A percentile compares a stretch with the other conserved stretches of the same genome.
Conservation (phyloP, 2,797 vertebrate species). For the Naso thynnoides region DNA sequence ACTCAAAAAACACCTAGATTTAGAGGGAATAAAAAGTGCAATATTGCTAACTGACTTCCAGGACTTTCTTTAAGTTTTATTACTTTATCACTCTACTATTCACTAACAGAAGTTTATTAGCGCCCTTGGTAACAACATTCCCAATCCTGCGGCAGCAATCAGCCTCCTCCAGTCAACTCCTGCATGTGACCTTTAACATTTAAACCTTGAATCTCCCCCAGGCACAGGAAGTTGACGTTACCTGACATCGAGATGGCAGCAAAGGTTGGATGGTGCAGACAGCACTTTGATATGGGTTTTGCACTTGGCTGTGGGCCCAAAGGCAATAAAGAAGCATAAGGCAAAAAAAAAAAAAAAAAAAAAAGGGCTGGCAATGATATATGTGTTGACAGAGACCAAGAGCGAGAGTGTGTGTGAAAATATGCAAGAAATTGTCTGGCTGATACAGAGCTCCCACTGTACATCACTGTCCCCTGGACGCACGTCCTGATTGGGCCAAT, state of each 20-base stretch:
- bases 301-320: slow-evolving; percentile 78
- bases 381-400: slow-evolving; percentile 36
- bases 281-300: slow-evolving; percentile 71
- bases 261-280: slow-evolving; percentile 85
- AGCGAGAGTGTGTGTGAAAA: slow-evolving; percentile 5
- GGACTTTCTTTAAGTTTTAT: no score
- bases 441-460: slow-evolving; percentile 71
- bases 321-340: slow-evolving; percentile 56
- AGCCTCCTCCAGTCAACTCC: slow-evolving; percentile 1
- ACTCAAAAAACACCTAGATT: no score
- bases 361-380: slow-evolving; percentile 53
- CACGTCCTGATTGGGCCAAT: slow-evolving; percentile 22
- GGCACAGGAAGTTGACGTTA: slow-evolving; percentile 84
- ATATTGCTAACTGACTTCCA: no score
- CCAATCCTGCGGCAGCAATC: background rate
- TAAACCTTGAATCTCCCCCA: slow-evolving; percentile 78
- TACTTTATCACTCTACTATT: background rate
- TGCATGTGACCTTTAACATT: slow-evolving; percentile 67
- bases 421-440: slow-evolving; percentile 51
- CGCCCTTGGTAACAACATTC: slow-evolving; percentile 5
- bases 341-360: slow-evolving; percentile 6
- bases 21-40: no score
- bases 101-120: slow-evolving; percentile 1
- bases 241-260: slow-evolving; percentile 86
- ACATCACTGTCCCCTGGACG: slow-evolving; percentile 56